A percentile compares a stretch with the other conserved stretches of the same genome.
Conservation (phyloP, 2,797 vertebrate genomes). For the Xenopus petersii region DNA sequence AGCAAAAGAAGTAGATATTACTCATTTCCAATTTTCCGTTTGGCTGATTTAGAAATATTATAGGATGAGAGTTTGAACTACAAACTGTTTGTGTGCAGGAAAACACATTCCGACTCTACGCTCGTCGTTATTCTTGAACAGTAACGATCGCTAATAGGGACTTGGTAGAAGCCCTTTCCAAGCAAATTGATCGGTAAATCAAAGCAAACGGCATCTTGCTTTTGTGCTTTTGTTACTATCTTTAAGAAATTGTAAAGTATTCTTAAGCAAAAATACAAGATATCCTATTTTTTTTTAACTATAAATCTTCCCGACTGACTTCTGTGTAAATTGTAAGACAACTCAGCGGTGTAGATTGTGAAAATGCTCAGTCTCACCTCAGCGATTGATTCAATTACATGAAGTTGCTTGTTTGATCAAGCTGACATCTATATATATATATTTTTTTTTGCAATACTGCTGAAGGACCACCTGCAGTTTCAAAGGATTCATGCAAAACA, state of each 20-base stretch:
- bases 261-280: too few relatives aligned
- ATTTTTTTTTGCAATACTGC: conserved; percentile 13
- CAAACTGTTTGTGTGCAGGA: background rate
- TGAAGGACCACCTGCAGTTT: conserved; percentile 40
- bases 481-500: conserved; percentile 40
- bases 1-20: background rate
- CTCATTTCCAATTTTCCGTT: conserved; percentile 2
- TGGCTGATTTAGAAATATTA: background rate
- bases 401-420: conserved; percentile 43
- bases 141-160: conserved; percentile 2
- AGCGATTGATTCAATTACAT: conserved; percentile 42
- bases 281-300: background rate
- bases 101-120: background rate
- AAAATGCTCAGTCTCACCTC: conserved; percentile 14
- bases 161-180: background rate
- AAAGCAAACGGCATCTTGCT: background rate
- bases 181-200: conserved; percentile 3
- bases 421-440: conserved; percentile 29
- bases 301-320: background rate
- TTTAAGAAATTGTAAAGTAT: background rate
- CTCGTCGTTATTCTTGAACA: background rate
- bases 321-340: too few relatives aligned
- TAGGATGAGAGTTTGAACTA: background rate
- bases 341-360: too few relatives aligned
- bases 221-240: background rate